Conservation (phyloP, 2,113 vertebrate species). For the Actenoides hombroni region DNA sequence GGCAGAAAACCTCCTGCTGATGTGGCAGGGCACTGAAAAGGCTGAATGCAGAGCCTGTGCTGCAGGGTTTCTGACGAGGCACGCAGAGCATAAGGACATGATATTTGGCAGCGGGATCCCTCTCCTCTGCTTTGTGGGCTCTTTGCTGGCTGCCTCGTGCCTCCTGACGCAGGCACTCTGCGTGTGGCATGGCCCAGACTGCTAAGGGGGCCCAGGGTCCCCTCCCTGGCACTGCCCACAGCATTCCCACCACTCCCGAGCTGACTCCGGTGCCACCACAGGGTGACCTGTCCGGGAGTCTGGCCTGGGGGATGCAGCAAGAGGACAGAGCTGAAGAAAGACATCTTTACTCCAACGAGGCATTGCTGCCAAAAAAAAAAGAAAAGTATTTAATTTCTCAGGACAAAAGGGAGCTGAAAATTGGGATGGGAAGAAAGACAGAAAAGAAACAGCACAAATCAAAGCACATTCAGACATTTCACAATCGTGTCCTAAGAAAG, state of each 20-base stretch:
- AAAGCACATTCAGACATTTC: constrained; percentile 36
- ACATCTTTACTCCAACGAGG: background rate
- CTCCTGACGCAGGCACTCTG: background rate
- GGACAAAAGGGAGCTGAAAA: constrained; percentile 34
- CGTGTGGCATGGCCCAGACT: background rate
- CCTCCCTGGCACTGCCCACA: background rate
- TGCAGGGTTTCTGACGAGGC: background rate
- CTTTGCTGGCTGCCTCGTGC: constrained; percentile 1
- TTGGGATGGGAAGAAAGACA: constrained; percentile 23
- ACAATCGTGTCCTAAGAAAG: background rate
- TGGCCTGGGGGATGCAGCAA: background rate
- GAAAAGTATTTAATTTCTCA: constrained; percentile 16
- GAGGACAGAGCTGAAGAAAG: background rate
- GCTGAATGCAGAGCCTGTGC: background rate
- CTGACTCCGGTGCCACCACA: background rate
- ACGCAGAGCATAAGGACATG: background rate
- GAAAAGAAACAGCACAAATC: constrained; percentile 31
- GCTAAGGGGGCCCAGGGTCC: background rate
- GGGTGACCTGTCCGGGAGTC: background rate
- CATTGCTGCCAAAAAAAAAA: constrained; percentile 33
- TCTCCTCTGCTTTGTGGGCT: constrained; percentile 7
- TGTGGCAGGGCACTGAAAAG: background rate
- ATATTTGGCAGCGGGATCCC: background rate
- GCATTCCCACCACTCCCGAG: fast-evolving
- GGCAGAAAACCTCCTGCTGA: background rate